Evolutionary conservation across 2,888 invertebrate species (phyloP), one percentile per base, ranked within the genome.

Genomic region (Acleris literana): DNA sequence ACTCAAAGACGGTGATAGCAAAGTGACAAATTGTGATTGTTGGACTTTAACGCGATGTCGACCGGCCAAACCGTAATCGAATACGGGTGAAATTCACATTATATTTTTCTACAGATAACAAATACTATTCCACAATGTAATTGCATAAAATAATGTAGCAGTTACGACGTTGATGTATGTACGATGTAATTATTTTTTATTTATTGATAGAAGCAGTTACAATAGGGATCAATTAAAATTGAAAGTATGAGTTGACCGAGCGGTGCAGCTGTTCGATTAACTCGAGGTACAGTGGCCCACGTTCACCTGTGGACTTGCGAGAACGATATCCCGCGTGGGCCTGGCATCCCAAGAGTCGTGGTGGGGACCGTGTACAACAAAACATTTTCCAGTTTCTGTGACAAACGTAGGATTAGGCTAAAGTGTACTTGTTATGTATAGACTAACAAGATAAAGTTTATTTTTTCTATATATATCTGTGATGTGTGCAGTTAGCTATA

Each of bases 401-500:
- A 73, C 75, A 63, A 73, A 71, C 54, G 75, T 83, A 82, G 81
- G 70, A 64, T 78, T 87, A 88, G 81, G 72, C 69, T 78, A 79
- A 85, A 86, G 82, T 85, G 86, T 86, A 87, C 84, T 86, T 86
- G 86, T 86, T 85, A 83, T 83, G 80, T 86, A 85, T 85, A 86
- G 79, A 80, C 70, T 79, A 78, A 79, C 79, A 80, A 74, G 79
- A 78, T 75, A 79, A 84, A 83, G 77, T 83, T 84, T 87, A 86
- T 89, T 83, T 88, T 88, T 88, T 87, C 85, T 86, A 87, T 85
- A 77, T 75, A 63, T 77, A 85, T 86, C 89, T 89, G 89, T 90
- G 89, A 88, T 88, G 85, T 81, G 83, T 80, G 85, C 80, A 79
- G 80, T 83, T 80, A 83, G 78, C 73, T 81, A 33, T 33, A 77